Conservation (phyloP, 23 tunicate genomes). For the Aplidium turbinatum region DNA sequence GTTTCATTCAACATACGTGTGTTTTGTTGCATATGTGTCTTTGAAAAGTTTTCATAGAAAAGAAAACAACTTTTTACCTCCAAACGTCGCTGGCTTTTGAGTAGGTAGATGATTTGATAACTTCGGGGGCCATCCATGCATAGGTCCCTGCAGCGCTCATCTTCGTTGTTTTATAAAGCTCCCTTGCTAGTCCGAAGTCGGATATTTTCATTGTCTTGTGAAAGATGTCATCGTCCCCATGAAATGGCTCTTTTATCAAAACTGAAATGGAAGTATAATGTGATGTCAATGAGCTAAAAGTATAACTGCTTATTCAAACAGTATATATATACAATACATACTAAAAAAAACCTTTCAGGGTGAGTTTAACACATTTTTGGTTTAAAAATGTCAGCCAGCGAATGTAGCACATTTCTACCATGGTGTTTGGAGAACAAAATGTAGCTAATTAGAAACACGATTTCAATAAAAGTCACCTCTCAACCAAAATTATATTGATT, state of each 20-base stretch:
- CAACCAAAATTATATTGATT: too few relatives aligned
- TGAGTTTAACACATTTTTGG: too few relatives aligned
- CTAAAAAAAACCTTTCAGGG: too few relatives aligned
- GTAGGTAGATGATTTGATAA: conserved; percentile 80
- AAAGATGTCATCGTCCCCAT: conserved; percentile 63
- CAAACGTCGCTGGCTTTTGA: conserved; percentile 97
- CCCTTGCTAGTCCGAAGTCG: conserved; percentile 97
- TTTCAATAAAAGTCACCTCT: too few relatives aligned
- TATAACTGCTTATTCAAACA: not conserved
- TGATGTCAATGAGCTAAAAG: not conserved
- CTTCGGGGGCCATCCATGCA: conserved; percentile 99
- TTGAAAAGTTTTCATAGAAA: not conserved
- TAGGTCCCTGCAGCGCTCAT: conserved; percentile 97
- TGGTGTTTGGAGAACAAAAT: too few relatives aligned
- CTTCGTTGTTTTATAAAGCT: conserved; percentile 69
- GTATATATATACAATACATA: not conserved
- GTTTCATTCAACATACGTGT: too few relatives aligned
- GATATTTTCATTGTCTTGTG: conserved; percentile 96
- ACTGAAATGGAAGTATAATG: conserved; percentile 41
- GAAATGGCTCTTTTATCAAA: conserved; percentile 80
- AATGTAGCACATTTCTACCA: too few relatives aligned
- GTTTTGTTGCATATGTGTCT: too few relatives aligned
- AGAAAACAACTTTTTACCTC: conserved; percentile 56
- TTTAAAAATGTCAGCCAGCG: too few relatives aligned
- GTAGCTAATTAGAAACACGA: too few relatives aligned